phyloP scores from a whole-genome alignment of 2,113 vertebrate species.

The Candoia aspera region DNA sequence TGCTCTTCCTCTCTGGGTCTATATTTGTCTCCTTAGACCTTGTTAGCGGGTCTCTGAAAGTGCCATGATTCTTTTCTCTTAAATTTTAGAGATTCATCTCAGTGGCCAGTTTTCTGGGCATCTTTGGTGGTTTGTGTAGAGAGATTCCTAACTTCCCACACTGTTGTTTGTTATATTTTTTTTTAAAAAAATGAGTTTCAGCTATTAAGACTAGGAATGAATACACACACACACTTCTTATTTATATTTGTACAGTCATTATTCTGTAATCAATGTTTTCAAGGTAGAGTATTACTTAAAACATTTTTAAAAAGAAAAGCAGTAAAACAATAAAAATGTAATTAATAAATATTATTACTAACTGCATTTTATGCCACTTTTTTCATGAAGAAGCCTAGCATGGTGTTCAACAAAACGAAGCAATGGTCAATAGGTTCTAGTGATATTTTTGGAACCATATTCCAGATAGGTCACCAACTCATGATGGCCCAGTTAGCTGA shows the following conservation, averaged over 20 bases:
- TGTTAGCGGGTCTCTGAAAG: neutral
- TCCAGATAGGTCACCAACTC: neutral
- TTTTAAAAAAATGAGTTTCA: neutral
- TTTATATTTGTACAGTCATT: neutral
- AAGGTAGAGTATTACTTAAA: neutral
- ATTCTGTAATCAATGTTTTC: neutral
- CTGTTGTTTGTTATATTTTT: neutral
- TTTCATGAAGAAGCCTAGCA: neutral
- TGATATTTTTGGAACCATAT: neutral
- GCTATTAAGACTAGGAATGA: neutral
- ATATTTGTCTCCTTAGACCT: constrained; percentile 15
- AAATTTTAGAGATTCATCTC: neutral
- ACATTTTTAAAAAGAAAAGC: neutral
- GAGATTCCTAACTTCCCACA: constrained; percentile 21
- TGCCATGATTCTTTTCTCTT: neutral
- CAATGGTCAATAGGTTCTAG: neutral
- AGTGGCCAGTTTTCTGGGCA: neutral
- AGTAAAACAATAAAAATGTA: neutral
- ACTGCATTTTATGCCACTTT: neutral
- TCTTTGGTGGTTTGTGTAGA: neutral
- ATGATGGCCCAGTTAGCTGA: neutral
- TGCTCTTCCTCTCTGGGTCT: constrained; percentile 38
- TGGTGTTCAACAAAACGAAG: neutral
- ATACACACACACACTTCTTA: neutral
- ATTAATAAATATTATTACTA: neutral